Conservation (phyloP, 2,113 vertebrate species). For the Kryptolebias marmoratus region DNA sequence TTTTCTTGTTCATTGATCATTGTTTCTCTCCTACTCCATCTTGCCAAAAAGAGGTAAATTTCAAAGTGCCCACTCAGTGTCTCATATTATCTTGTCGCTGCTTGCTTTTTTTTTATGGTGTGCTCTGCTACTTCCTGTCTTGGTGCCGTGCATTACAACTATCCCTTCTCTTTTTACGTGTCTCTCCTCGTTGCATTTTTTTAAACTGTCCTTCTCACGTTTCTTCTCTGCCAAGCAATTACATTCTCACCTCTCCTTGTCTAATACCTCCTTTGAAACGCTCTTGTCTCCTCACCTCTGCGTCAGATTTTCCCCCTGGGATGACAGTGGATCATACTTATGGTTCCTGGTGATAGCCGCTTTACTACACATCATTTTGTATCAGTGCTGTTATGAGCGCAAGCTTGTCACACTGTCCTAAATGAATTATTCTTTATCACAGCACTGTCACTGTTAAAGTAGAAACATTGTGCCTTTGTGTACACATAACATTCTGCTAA, state of each 20-base stretch:
- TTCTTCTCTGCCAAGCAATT: background rate
- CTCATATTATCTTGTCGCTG: conserved; percentile 3
- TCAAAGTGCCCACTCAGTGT: conserved; percentile 8
- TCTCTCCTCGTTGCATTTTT: conserved; percentile 1
- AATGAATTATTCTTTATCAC: conserved; percentile 1
- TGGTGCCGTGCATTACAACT: background rate
- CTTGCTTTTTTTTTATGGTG: background rate
- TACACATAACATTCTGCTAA: background rate
- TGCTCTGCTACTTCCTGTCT: background rate
- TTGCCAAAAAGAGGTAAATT: conserved; percentile 24
- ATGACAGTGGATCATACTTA: conserved; percentile 12
- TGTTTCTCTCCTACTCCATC: conserved; percentile 12
- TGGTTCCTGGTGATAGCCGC: conserved; percentile 27
- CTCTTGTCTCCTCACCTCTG: conserved; percentile 16
- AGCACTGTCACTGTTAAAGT: background rate
- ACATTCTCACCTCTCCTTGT: conserved; percentile 8
- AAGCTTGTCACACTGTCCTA: conserved; percentile 17
- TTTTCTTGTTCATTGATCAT: background rate
- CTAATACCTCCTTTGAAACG: conserved; percentile 11
- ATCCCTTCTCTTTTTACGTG: background rate
- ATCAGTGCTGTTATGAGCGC: background rate
- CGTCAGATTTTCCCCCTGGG: background rate
- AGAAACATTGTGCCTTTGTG: conserved; percentile 3
- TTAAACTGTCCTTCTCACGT: background rate
- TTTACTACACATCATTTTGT: conserved; percentile 6